Conservation (phyloP, 2,888 invertebrate genomes). For the Andricus quercusramuli region DNA sequence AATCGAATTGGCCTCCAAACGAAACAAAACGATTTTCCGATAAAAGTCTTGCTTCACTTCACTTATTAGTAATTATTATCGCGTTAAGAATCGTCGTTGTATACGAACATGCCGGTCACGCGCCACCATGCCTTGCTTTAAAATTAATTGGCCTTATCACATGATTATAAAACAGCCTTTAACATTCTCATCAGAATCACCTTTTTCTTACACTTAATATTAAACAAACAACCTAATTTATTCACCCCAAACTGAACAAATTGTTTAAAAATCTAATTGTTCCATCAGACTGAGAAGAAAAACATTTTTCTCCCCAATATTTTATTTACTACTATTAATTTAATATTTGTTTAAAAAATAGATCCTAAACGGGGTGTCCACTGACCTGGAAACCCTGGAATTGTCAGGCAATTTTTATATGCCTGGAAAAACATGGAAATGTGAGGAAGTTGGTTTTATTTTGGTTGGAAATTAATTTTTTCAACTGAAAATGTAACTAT, state of each 20-base stretch:
- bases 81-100: constrained; percentile 30
- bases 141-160: constrained; percentile 11
- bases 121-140: background rate
- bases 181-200: constrained; percentile 20
- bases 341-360: background rate
- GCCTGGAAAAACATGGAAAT: too few relatives aligned
- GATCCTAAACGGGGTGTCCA: too few relatives aligned
- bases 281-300: background rate
- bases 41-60: background rate
- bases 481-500: too few relatives aligned
- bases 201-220: constrained; percentile 5
- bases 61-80: constrained; percentile 8
- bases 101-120: constrained; percentile 50
- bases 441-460: background rate
- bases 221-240: constrained; percentile 1
- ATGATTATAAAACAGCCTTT: background rate
- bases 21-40: background rate
- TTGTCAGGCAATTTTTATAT: too few relatives aligned
- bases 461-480: too few relatives aligned
- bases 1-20: background rate
- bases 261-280: background rate
- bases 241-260: background rate
- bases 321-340: background rate
- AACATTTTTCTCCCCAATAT: background rate
- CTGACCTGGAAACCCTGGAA: too few relatives aligned